A percentile compares a stretch with the other conserved stretches of the same genome.
Evolutionary conservation across 92 coral and sea anemone genomes (phyloP).

Genomic region (Porites divaricata): DNA sequence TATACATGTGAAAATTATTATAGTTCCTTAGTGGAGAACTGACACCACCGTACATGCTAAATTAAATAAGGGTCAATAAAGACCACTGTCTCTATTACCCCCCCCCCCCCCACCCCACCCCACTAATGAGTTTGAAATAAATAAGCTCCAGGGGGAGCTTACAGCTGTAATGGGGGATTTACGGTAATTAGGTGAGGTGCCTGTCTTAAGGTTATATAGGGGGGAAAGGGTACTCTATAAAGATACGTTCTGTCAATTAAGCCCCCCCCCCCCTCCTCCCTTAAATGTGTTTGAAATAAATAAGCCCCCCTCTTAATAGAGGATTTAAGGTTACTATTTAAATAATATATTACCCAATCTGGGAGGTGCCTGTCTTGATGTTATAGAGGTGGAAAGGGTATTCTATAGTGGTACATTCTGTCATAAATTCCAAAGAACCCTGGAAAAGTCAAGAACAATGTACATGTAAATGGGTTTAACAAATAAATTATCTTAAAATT

Average conservation of each 20-base stretch:
- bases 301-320: too few relatives aligned
- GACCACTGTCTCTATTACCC: too few relatives aligned
- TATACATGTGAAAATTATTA: too few relatives aligned
- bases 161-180: too few relatives aligned
- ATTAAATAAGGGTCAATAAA: too few relatives aligned
- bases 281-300: too few relatives aligned
- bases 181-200: conserved; percentile 76
- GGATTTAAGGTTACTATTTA: not conserved
- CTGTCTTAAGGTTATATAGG: not conserved
- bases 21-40: too few relatives aligned
- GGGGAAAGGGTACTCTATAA: conserved; percentile 76
- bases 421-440: conserved; percentile 98
- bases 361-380: conserved; percentile 88
- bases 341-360: conserved; percentile 77
- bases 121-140: too few relatives aligned
- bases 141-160: too few relatives aligned
- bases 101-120: too few relatives aligned
- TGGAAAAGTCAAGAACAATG: conserved; percentile 23
- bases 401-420: conserved; percentile 96
- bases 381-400: conserved; percentile 96
- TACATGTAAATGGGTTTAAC: not conserved
- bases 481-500: not conserved
- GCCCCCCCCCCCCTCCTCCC: not conserved
- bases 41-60: too few relatives aligned
- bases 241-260: conserved; percentile 87